Percentiles rank a stretch among this genome's conserved stretches.
Conservation (phyloP, 2,888 invertebrate genomes). For the Brenthis hecate region DNA sequence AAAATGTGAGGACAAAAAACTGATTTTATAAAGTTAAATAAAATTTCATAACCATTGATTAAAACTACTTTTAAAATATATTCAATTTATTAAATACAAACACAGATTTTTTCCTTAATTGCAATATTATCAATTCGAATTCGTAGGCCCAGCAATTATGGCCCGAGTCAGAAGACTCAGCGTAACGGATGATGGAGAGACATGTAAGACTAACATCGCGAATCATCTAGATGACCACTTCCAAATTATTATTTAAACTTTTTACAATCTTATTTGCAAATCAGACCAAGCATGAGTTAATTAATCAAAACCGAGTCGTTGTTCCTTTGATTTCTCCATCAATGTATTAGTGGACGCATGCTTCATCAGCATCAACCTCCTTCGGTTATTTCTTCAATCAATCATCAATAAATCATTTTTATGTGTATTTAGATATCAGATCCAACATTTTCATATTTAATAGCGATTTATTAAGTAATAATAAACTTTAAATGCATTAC, state of each 20-base stretch:
- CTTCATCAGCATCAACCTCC: constrained; percentile 15
- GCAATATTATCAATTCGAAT: constrained; percentile 46
- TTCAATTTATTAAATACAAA: background rate
- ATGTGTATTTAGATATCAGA: constrained; percentile 8
- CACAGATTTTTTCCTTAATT: background rate
- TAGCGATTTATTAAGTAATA: background rate
- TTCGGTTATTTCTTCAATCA: background rate
- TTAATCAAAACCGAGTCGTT: constrained; percentile 22
- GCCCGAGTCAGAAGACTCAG: constrained; percentile 83
- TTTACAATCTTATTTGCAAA: constrained; percentile 37
- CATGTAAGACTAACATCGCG: constrained; percentile 82
- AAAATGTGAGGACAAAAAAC: too few relatives aligned
- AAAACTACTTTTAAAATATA: too few relatives aligned
- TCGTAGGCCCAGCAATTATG: constrained; percentile 78
- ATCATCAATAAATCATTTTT: constrained; percentile 4
- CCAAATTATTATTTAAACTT: constrained; percentile 33
- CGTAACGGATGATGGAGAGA: constrained; percentile 88
- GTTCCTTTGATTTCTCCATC: constrained; percentile 16
- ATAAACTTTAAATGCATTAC: background rate
- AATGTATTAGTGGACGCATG: constrained; percentile 28
- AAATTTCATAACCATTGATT: background rate
- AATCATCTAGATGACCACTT: constrained; percentile 41
- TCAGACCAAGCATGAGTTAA: constrained; percentile 34
- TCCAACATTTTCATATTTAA: background rate
- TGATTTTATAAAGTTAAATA: background rate